These are phyloP conservation scores for Stegana nigrithorax DNA, from an alignment of 2,888 invertebrate species.

Conservation along the genomic window DNA sequence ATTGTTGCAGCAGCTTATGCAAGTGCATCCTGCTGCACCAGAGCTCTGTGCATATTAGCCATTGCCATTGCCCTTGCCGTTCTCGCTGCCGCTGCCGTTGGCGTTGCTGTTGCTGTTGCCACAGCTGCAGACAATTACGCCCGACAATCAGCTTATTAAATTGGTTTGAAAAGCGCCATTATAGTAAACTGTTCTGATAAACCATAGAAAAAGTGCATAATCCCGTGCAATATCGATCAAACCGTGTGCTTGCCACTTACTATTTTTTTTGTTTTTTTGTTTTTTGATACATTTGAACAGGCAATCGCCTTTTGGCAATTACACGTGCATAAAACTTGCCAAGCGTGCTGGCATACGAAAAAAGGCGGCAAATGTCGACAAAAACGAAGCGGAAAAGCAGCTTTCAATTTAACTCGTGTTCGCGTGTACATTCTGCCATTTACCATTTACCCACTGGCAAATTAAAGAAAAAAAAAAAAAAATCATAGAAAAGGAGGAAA, in stretches of 20 bases:
- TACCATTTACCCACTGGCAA: background rate
- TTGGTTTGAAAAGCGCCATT: too few relatives aligned
- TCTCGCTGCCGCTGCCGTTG: too few relatives aligned
- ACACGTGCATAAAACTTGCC: background rate
- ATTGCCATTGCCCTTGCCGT: too few relatives aligned
- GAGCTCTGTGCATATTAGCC: too few relatives aligned
- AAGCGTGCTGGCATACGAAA: background rate
- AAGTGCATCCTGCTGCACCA: background rate
- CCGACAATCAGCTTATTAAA: slow-evolving; percentile 14
- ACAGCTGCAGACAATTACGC: slow-evolving; percentile 18
- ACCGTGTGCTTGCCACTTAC: background rate
- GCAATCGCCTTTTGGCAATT: slow-evolving; percentile 5
- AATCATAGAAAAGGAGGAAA: background rate
- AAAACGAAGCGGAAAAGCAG: background rate
- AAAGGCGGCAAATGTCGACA: background rate
- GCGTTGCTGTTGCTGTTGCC: too few relatives aligned
- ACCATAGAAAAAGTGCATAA: background rate
- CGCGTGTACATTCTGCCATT: slow-evolving; percentile 13
- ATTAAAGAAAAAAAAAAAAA: background rate
- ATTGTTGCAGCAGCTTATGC: background rate
- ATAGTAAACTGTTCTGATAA: too few relatives aligned
- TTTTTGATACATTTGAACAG: slow-evolving; percentile 4
- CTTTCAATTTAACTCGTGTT: background rate
- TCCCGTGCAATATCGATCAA: slow-evolving; percentile 9
- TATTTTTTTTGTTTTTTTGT: too few relatives aligned